A percentile compares a stretch with the other conserved stretches of the same genome.
Conservation (phyloP, 2,888 invertebrate genomes). For the Allacma fusca region DNA sequence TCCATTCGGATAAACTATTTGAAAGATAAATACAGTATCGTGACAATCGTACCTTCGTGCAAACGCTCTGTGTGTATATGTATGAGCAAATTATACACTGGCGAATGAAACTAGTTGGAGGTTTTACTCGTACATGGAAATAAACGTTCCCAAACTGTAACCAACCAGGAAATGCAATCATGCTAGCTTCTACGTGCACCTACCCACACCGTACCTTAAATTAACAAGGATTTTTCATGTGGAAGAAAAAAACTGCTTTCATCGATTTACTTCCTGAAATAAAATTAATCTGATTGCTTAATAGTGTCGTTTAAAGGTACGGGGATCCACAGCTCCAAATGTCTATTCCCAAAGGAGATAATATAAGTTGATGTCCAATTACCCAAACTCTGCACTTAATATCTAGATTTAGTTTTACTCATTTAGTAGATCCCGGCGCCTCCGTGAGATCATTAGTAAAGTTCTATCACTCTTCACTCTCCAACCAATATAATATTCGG, state of each 20-base stretch:
- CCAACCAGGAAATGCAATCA: not conserved
- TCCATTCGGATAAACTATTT: conserved; percentile 75
- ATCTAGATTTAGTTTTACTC: conserved; percentile 9
- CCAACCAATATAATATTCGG: not conserved
- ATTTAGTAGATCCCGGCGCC: not conserved
- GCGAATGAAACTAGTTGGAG: not conserved
- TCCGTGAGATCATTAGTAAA: conserved; percentile 1
- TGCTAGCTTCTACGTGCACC: not conserved
- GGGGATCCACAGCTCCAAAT: not conserved
- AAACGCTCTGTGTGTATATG: not conserved
- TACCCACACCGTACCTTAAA: not conserved
- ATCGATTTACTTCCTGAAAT: not conserved
- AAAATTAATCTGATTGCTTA: not conserved
- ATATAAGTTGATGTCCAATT: not conserved
- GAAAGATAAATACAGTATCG: conserved; percentile 30
- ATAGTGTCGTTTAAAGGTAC: not conserved
- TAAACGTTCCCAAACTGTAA: not conserved
- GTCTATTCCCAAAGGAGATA: not conserved
- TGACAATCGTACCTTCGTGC: not conserved
- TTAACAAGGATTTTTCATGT: conserved; percentile 7
- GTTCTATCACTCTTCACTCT: conserved; percentile 6
- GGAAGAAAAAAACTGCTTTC: not conserved
- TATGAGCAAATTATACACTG: not conserved
- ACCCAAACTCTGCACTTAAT: not conserved
- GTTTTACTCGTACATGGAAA: not conserved